Evolutionary conservation across 2,888 invertebrate genomes (phyloP), one percentile per base, ranked within the genome.

Genomic region (Eilema sororculum): DNA sequence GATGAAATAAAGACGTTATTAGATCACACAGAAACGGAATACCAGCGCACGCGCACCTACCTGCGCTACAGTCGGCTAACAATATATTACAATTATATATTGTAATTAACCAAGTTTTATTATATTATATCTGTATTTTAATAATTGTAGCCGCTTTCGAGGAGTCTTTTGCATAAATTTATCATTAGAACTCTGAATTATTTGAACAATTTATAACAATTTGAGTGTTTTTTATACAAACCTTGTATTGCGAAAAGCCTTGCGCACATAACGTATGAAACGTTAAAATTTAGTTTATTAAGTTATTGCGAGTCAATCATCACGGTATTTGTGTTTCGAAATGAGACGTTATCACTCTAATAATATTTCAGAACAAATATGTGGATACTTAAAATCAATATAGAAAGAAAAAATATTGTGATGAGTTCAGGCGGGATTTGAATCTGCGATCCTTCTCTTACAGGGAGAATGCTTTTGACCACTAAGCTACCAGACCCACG

Each of bases 211-310:
- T 66, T 59, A 22, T 59, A 65, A 66, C 66, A 33, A 65, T 20
- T 16, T 33, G 57, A 65, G 24, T 33, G 33, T 65, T 57, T 22
- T 22, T 62, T 62, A 65, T 57, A 33, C 33, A 57, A 58, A 28
- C 79, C 79, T 79, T 79, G 78, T 67, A 41, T 70, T 41, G 69
- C 59, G 65, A 65, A 79, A 74, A 74, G 68, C 80, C 80, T 80
- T 78, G 78, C 67, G 68, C 63, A 30, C n/a, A 37, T 57, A 13
- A 28, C 28, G 37, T 65, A 57, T 20, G 33, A 33, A 57, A 24
- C 57, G 33, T 24, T 65, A 5, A 57, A 33, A 33, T 25, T 22
- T 33, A 57, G 22, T 30, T 3, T 28, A n/a, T 65, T 10, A 30
- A 65, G 22, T 57, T 33, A 57, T 57, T 65, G 33, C 65, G 12